Evolutionary conservation across 2,113 vertebrate species (phyloP).

Genomic region (Gila orcuttii): DNA sequence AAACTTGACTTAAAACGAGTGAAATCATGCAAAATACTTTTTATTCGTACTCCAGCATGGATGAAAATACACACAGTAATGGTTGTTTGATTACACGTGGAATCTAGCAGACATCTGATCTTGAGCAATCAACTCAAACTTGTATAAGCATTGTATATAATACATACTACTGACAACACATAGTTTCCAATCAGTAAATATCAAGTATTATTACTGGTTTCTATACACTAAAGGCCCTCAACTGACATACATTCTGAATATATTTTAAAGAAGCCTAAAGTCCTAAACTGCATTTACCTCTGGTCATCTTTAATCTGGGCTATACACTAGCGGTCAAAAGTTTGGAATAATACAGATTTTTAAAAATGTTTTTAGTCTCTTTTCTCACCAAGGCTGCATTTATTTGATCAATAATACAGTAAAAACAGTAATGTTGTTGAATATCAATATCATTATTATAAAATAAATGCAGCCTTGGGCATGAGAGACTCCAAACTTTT

Average conservation of each 20-base stretch:
- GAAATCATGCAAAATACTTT: conserved; percentile 9
- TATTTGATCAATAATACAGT: background rate
- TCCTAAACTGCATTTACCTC: background rate
- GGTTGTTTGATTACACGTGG: background rate
- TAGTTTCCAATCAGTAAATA: background rate
- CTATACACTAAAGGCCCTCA: background rate
- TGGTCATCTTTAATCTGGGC: background rate
- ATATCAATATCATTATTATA: background rate
- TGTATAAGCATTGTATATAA: background rate
- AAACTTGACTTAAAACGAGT: conserved; percentile 3
- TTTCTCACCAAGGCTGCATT: background rate
- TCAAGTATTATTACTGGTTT: background rate
- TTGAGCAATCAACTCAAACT: background rate
- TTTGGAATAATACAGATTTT: background rate
- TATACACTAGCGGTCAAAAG: background rate
- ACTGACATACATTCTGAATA: background rate
- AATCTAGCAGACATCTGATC: background rate
- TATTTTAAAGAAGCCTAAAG: background rate
- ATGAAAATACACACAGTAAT: background rate
- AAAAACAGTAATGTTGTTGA: background rate
- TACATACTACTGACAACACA: background rate
- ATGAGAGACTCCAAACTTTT: background rate
- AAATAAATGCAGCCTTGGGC: background rate
- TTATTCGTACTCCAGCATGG: conserved; percentile 1
- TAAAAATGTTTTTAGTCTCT: no score